Evolutionary conservation across 1,140 invertebrate genomes (phyloP).

Genomic region (Kradibia gibbosae): DNA sequence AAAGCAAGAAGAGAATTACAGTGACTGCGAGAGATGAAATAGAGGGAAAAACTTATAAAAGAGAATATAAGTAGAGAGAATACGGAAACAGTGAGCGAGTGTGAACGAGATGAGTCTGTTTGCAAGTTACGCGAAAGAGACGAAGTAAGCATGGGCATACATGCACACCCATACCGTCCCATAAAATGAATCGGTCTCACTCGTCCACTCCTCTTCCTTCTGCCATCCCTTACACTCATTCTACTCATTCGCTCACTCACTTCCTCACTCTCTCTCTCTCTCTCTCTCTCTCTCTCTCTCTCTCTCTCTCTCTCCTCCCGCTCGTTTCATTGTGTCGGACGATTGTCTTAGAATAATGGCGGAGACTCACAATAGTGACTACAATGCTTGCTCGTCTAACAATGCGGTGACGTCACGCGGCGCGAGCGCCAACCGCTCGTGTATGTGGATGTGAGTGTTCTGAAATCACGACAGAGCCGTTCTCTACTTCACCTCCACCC

Average conservation of each 20-base stretch:
- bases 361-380: conserved; percentile 74
- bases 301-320: conserved; percentile 66
- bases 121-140: conserved; percentile 23
- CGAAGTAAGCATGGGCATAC: background rate
- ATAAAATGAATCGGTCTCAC: conserved; percentile 66
- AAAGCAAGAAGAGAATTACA: conserved; percentile 2
- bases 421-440: conserved; percentile 21
- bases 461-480: background rate
- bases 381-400: conserved; percentile 74
- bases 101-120: background rate
- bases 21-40: conserved; percentile 10
- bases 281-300: conserved; percentile 46
- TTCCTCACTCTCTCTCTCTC: conserved; percentile 54
- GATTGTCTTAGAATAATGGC: conserved; percentile 75
- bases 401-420: conserved; percentile 73
- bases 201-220: conserved; percentile 55
- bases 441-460: conserved; percentile 9
- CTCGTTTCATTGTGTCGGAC: conserved; percentile 74
- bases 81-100: conserved; percentile 6
- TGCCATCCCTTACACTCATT: no score
- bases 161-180: conserved; percentile 25
- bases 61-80: conserved; percentile 12
- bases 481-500: conserved; percentile 9
- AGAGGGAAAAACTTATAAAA: conserved; percentile 35
- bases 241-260: no score